Conservation (phyloP, 2,797 vertebrate genomes). For the Hapalemur alaotrensis region DNA sequence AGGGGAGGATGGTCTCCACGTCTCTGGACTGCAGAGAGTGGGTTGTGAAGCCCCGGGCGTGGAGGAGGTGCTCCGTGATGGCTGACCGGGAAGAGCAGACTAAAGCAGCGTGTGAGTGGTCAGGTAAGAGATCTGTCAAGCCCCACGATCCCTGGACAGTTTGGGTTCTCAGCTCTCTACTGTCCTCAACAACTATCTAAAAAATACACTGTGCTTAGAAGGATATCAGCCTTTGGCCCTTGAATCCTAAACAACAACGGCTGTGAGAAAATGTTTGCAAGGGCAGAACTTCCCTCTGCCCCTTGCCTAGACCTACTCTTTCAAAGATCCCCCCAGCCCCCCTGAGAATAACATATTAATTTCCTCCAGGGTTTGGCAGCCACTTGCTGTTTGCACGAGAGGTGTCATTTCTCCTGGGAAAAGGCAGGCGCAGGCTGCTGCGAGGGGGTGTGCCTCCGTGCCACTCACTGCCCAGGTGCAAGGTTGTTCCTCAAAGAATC, state of each 20-base stretch:
- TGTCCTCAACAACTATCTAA: not conserved
- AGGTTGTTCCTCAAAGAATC: not conserved
- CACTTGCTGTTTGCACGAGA: not conserved
- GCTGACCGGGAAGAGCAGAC: not conserved
- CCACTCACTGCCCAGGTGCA: not conserved
- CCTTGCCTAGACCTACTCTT: not conserved
- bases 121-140: rapidly evolving
- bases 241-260: not conserved
- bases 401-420: not conserved
- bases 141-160: not conserved
- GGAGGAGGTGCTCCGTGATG: rapidly evolving
- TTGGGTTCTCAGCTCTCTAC: not conserved
- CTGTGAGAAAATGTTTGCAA: not conserved
- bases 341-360: not conserved
- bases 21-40: not conserved
- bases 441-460: not conserved
- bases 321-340: not conserved
- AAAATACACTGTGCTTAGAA: not conserved
- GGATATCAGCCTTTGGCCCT: not conserved
- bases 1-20: not conserved
- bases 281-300: not conserved
- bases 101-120: too few species aligned
- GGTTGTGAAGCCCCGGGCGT: rapidly evolving
- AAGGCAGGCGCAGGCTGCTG: not conserved
- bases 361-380: not conserved